Evolutionary conservation across 2,888 invertebrate species (phyloP).

Genomic region (Apamea sordens): DNA sequence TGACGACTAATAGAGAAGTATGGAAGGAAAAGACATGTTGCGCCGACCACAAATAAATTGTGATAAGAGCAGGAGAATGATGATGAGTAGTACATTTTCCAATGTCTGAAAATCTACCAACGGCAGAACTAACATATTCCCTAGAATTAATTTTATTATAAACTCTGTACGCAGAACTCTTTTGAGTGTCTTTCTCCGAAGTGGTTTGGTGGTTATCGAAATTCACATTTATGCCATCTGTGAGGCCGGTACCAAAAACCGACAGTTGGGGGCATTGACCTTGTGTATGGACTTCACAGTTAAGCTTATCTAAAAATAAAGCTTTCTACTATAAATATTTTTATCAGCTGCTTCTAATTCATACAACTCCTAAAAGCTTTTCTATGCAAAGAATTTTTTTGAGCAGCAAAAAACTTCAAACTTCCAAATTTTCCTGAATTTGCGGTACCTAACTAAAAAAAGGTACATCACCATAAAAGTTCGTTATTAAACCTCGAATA

Average conservation of each 20-base stretch:
- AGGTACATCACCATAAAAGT: not conserved
- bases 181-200: not conserved
- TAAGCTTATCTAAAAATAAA: not conserved
- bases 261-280: slow-evolving; percentile 45
- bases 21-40: too few species aligned
- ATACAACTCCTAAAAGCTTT: not conserved
- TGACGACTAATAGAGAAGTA: too few species aligned
- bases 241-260: slow-evolving; percentile 39
- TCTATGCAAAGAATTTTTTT: too few species aligned
- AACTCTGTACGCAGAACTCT: not conserved
- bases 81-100: not conserved
- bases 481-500: not conserved
- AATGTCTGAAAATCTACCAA: not conserved
- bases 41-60: too few species aligned
- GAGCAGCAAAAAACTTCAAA: not conserved
- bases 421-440: too few species aligned
- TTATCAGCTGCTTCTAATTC: not conserved
- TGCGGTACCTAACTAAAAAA: not conserved
- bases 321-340: not conserved
- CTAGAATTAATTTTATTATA: not conserved
- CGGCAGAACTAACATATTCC: not conserved
- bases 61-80: not conserved
- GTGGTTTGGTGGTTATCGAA: slow-evolving; percentile 14
- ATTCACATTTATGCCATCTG: slow-evolving; percentile 18
- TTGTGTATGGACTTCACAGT: not conserved